Evolutionary conservation across 1,140 invertebrate genomes (phyloP), one percentile per base, ranked within the genome.

Genomic region (Aplysia californica): DNA sequence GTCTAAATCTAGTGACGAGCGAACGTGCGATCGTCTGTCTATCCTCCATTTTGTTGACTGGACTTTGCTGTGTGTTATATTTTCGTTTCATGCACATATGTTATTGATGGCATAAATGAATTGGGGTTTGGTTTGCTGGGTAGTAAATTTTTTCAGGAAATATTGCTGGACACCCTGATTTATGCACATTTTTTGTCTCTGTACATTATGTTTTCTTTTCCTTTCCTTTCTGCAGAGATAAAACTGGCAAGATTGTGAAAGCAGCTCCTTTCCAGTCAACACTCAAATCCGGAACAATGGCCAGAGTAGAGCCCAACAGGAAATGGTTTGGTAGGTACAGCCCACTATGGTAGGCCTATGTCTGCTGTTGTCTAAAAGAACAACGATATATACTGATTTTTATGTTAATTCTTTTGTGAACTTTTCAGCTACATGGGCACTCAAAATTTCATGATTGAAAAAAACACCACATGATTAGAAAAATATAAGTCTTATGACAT

Each of bases 181-280:
- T 21, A 33, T 21, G 1, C 41, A 26, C 23, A 6, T 18, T n/a
- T n/a, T 41, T n/a, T n/a, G n/a, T n/a, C n/a, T n/a, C n/a, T n/a
- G n/a, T n/a, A n/a, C n/a, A n/a, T n/a, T n/a, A n/a, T 76, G 4
- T 64, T 67, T 44, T 31, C 66, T 33, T 66, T 68, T 74, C 21
- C 67, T 67, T 78, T 72, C 56, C 35, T 74, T 69, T 78, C 83
- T 88, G 41, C 75, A 92, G 91, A 75, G 94, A 99, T 91, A 93
- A 92, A 83, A 92, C 91, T 61, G 98, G 98, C 38, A 96, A 98
- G 92, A 98, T 99, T 64, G 91, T 98, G 15, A 94, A 93, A 73
- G 94, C 97, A 38, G 98, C 98, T 4, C 97, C 98, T 1, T 99
- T 98, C 87, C 96, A 99, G 93, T 94, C 94, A 50, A 93, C 93